phyloP scores from a whole-genome alignment of 2,113 vertebrate species.

The Mus musculus region DNA sequence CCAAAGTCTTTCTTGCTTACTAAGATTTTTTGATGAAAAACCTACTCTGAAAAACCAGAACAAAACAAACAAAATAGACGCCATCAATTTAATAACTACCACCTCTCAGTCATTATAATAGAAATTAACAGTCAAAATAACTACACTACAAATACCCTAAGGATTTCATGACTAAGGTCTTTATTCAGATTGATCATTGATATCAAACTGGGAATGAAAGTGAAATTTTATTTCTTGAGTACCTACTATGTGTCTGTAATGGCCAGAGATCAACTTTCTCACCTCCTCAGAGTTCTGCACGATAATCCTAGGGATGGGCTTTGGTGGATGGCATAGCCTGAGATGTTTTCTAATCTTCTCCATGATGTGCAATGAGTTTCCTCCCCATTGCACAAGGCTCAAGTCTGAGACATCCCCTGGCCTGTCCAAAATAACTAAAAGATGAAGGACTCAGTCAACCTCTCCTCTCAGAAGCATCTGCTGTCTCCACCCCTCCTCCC shows the following conservation, averaged over 20 bases:
- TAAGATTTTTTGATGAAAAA: background rate
- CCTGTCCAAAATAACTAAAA: background rate
- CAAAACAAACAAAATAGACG: background rate
- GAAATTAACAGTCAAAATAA: background rate
- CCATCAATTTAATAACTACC: background rate
- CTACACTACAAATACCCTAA: background rate
- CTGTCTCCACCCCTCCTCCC: background rate
- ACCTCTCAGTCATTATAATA: background rate
- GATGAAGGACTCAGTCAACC: background rate
- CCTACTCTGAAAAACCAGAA: background rate
- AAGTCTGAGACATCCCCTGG: background rate
- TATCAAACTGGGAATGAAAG: background rate
- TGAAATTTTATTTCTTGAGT: background rate
- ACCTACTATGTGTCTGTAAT: background rate
- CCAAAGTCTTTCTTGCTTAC: background rate
- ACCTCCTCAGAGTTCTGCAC: background rate
- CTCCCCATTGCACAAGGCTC: background rate
- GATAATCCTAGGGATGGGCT: background rate
- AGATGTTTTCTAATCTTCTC: background rate
- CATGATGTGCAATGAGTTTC: background rate
- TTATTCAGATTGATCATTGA: background rate
- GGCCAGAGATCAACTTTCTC: background rate
- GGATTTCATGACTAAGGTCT: background rate
- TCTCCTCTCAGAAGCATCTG: background rate
- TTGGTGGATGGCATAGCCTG: background rate